A percentile compares a stretch with the other conserved stretches of the same genome.
Evolutionary conservation across 2,113 vertebrate genomes (phyloP).

Genomic region (Falco punctatus): DNA sequence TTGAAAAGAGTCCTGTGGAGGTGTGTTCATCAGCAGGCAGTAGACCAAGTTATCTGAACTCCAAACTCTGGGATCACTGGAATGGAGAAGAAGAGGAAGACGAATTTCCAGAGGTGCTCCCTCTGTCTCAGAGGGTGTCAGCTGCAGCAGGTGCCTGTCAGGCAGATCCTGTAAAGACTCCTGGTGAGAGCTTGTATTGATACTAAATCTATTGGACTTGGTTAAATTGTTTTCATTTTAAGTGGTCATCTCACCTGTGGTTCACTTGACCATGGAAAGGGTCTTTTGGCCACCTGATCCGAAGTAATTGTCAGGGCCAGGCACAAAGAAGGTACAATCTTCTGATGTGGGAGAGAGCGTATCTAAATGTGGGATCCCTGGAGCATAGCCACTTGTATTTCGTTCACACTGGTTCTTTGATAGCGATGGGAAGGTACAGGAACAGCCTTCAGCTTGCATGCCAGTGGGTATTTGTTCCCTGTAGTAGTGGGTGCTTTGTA

Average conservation of each 20-base stretch:
- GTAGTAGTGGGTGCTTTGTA: neutral
- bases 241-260: neutral
- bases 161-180: slow-evolving; percentile 70
- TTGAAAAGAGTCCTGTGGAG: slow-evolving; percentile 11
- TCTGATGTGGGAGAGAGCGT: neutral
- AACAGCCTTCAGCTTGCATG: neutral
- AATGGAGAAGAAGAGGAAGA: slow-evolving; percentile 74
- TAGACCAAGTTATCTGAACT: slow-evolving; percentile 75
- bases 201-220: neutral
- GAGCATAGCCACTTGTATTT: neutral
- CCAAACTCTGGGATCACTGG: slow-evolving; percentile 82
- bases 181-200: slow-evolving; percentile 75
- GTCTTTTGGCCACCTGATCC: neutral
- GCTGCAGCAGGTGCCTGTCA: neutral
- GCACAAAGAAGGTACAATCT: neutral
- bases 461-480: neutral
- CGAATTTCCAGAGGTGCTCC: slow-evolving; percentile 58
- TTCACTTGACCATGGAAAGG: neutral
- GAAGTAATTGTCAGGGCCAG: neutral
- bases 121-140: slow-evolving; percentile 72
- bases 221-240: neutral
- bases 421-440: neutral
- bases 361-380: neutral
- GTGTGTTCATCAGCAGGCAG: neutral
- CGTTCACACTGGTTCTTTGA: neutral